A percentile compares a stretch with the other conserved stretches of the same genome.
Evolutionary conservation across 1,140 invertebrate genomes (phyloP).

Genomic region (Centruroides sculpturatus): DNA sequence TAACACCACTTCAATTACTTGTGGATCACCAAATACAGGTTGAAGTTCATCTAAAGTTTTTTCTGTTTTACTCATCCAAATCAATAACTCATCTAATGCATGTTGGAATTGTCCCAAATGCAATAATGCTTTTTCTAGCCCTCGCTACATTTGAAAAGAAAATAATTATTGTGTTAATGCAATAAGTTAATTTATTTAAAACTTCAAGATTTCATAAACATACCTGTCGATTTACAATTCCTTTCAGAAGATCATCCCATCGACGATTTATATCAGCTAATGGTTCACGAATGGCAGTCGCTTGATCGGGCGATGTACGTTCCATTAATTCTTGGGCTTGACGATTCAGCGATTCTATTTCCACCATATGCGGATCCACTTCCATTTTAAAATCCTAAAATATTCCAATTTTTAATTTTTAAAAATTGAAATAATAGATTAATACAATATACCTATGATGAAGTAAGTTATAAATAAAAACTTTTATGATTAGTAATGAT

Average conservation of each 20-base stretch:
- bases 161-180: not conserved
- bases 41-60: constrained; percentile 68
- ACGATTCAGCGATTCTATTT: constrained; percentile 85
- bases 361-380: constrained; percentile 92
- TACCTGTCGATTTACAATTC: constrained; percentile 77
- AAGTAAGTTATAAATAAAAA: not conserved
- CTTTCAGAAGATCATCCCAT: constrained; percentile 78
- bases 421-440: too few relatives aligned
- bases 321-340: constrained; percentile 87
- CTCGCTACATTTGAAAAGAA: constrained; percentile 29
- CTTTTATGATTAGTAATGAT: not conserved
- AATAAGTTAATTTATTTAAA: not conserved
- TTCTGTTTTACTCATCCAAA: constrained; percentile 86
- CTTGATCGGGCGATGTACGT: constrained; percentile 84
- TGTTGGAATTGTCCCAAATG: constrained; percentile 94
- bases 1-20: constrained; percentile 87
- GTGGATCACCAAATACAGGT: constrained; percentile 68
- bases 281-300: constrained; percentile 79
- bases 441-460: not conserved
- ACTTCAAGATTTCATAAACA: constrained; percentile 53
- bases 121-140: constrained; percentile 79
- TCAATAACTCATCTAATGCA: constrained; percentile 77
- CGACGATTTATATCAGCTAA: constrained; percentile 72
- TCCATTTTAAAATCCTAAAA: constrained; percentile 65
- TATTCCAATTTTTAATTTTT: not conserved